A percentile compares a stretch with the other conserved stretches of the same genome.
Conservation (phyloP, 2,797 vertebrate genomes). For the Catharus ustulatus region DNA sequence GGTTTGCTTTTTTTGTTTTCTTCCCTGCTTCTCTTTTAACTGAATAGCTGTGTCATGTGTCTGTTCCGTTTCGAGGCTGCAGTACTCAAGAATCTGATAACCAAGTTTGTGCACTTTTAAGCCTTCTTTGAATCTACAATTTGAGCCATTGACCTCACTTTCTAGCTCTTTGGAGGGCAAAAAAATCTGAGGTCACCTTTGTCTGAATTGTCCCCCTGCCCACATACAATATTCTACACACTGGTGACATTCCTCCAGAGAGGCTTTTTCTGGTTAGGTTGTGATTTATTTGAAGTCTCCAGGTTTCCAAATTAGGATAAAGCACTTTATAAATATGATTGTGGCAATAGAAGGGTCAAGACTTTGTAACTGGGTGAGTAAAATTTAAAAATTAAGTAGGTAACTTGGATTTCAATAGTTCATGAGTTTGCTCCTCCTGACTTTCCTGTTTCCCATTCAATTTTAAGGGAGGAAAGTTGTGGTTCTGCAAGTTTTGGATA, state of each 20-base stretch:
- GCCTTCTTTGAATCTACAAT: background rate
- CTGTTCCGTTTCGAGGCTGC: background rate
- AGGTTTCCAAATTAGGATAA: background rate
- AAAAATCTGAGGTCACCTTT: background rate
- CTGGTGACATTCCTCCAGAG: background rate
- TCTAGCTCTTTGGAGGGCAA: background rate
- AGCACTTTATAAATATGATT: background rate
- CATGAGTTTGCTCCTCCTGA: background rate
- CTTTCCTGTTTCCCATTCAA: background rate
- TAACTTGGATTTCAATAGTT: background rate
- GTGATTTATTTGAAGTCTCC: background rate
- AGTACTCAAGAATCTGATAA: background rate
- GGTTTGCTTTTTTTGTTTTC: background rate
- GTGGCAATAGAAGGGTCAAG: background rate
- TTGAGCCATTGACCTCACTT: background rate
- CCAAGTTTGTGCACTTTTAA: background rate
- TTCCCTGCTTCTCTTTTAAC: background rate
- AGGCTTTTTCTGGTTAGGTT: background rate
- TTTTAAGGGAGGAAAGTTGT: background rate
- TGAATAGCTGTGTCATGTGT: background rate
- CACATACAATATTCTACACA: background rate
- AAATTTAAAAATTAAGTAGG: background rate
- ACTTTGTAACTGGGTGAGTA: background rate
- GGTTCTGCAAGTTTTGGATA: background rate
- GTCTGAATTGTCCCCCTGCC: background rate